Evolutionary conservation across 2,888 invertebrate genomes (phyloP), one percentile per base, ranked within the genome.

Genomic region (Eremobia ochroleuca): DNA sequence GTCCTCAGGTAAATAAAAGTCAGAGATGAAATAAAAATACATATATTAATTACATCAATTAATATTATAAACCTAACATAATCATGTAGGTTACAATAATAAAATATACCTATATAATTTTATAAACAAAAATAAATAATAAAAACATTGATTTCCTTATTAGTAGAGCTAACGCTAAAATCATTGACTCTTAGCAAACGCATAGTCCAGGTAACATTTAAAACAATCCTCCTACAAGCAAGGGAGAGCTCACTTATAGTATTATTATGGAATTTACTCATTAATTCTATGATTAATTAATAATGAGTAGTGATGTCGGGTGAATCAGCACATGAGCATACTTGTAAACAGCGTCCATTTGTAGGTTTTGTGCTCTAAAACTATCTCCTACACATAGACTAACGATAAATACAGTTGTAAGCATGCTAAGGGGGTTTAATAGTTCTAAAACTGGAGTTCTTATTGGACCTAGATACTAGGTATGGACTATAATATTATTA

Each of bases 91-190:
- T 96, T 83, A 96, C 95, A 95, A 96, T 97, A 96, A 96, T 96
- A 96, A 96, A 97, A 97, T 97, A 97, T 97, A 96, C 96, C 96
- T 96, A 96, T 96, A 95, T 95, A 95, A 95, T 96, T 96, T 96
- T 79, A 75, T 94, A 96, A 96, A 97, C 96, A 96, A 96, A 68
- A 96, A 94, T 96, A 96, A 96, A 97, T 96, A 96, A 96, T 96
- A 96, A 97, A 96, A 97, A 96, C 96, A 96, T 96, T 94, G 95
- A 95, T 94, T 95, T 94, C 92, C 94, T 96, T 95, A 96, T 93
- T 93, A 94, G 94, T 96, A 95, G 89, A 94, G 94, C 96, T 96
- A 93, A 91, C 81, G 91, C 96, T 96, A 97, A 94, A 95, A 94
- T 93, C 93, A 95, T 95, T 96, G 96, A 97, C 96, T 97, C 96